Evolutionary conservation across 1,140 invertebrate species (phyloP), one percentile per base, ranked within the genome.

Genomic region (Phenacoccus solenopsis): DNA sequence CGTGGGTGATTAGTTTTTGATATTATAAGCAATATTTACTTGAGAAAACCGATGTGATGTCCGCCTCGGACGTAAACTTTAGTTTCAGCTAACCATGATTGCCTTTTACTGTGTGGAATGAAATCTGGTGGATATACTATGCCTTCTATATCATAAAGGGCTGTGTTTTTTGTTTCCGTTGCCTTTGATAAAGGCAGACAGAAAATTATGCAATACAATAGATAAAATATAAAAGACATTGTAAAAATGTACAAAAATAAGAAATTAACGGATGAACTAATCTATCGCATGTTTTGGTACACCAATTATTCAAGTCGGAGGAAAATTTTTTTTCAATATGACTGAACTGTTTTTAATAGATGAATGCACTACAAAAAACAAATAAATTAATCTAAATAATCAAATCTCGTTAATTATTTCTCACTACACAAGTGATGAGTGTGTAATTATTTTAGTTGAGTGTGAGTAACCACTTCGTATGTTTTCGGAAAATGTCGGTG

Each of bases 11-110:
- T 10, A 69, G 22, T 64, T 24, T 13, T 57, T 3, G 28, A 24
- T 68, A 30, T 20, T n/a, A n/a, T 32, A 9, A n/a, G 32, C 2
- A 69, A 16, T 61, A 71, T 70, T 77, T 79, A 87, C 86, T 81
- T 86, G 13, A 96, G 78, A 79, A 93, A 95, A 64, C 90, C 93
- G 74, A 92, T 84, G 77, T 88, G 88, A 79, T 93, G 87, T 12
- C 92, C 93, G 25, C 91, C 90, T 77, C 96, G 95, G 0, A 93
- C 88, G 74, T 93, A 86, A 10, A 97, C 82, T 72, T 87, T 83
- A 4, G 91, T 91, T 72, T 86, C 84, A 3, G 86, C 79, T 77
- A 91, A 86, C 91, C 92, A 95, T 72, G 73, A 73, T 35, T 67
- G 70, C 25, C 69, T 72, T 20, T 56, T 27, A 20, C 57, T 77